Evolutionary conservation across 2,888 invertebrate species (phyloP).

Genomic region (Dyspetes luteomarginatus): DNA sequence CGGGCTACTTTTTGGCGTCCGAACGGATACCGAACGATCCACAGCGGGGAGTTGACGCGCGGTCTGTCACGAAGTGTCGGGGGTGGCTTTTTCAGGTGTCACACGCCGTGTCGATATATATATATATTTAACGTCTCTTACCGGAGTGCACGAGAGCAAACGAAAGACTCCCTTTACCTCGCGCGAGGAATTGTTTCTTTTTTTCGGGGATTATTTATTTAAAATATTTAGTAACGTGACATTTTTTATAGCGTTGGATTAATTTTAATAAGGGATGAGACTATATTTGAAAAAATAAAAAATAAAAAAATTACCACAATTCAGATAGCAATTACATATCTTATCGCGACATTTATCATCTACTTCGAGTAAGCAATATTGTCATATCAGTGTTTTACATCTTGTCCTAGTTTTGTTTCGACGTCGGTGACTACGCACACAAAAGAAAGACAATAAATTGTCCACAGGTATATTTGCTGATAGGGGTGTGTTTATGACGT

Average conservation of each 20-base stretch:
- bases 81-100: constrained; percentile 63
- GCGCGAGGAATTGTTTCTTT: too few relatives aligned
- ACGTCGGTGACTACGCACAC: background rate
- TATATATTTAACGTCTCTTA: background rate
- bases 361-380: too few relatives aligned
- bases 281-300: too few relatives aligned
- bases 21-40: constrained; percentile 58
- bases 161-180: too few relatives aligned
- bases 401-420: constrained; percentile 22
- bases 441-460: constrained; percentile 40
- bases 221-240: too few relatives aligned
- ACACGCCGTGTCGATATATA: constrained; percentile 15
- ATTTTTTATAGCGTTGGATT: too few relatives aligned
- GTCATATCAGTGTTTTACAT: too few relatives aligned
- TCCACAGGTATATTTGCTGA: constrained; percentile 68
- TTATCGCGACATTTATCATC: too few relatives aligned
- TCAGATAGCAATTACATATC: too few relatives aligned
- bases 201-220: too few relatives aligned
- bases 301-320: too few relatives aligned
- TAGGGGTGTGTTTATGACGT: constrained; percentile 81
- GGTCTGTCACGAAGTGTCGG: constrained; percentile 61
- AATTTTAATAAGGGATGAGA: too few relatives aligned
- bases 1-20: constrained; percentile 30
- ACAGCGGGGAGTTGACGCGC: constrained; percentile 51
- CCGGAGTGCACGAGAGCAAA: background rate